Conservation (phyloP, 2,888 invertebrate genomes). For the Hirtodrosophila cameraria region DNA sequence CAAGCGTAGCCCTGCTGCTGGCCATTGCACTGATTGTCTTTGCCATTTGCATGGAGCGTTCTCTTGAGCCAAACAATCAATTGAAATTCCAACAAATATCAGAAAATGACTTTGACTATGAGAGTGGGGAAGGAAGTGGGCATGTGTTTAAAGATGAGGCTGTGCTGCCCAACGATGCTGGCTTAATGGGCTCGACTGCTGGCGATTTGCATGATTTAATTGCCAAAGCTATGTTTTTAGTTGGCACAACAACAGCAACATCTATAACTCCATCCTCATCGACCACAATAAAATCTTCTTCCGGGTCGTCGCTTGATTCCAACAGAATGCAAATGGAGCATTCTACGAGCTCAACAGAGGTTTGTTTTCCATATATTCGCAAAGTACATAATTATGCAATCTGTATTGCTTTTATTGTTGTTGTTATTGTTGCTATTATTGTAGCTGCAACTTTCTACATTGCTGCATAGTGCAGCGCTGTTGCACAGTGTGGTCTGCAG, state of each 20-base stretch:
- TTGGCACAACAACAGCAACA: slow-evolving; percentile 58
- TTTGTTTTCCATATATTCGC: slow-evolving; percentile 37
- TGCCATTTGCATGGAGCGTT: slow-evolving; percentile 68
- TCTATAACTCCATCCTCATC: slow-evolving; percentile 11
- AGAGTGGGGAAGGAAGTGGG: slow-evolving; percentile 1
- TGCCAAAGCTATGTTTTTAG: slow-evolving; percentile 50
- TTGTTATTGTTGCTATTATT: slow-evolving; percentile 23
- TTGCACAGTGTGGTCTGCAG: neutral
- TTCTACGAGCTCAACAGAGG: slow-evolving; percentile 59
- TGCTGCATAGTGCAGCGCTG: slow-evolving; percentile 32
- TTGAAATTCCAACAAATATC: slow-evolving; percentile 46
- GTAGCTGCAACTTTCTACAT: slow-evolving; percentile 56
- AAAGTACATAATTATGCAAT: slow-evolving; percentile 24
- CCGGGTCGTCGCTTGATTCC: slow-evolving; percentile 41
- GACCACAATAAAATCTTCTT: slow-evolving; percentile 43
- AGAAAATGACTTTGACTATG: slow-evolving; percentile 2
- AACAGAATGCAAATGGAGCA: slow-evolving; percentile 22
- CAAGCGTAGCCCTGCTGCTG: slow-evolving; percentile 49
- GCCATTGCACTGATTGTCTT: slow-evolving; percentile 72
- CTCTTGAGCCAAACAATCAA: slow-evolving; percentile 32
- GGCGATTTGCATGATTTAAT: slow-evolving; percentile 38
- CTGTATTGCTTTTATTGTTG: slow-evolving; percentile 10
- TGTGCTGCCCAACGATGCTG: slow-evolving; percentile 18
- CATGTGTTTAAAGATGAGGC: slow-evolving; percentile 6
- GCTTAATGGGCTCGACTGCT: slow-evolving; percentile 2